Evolutionary conservation across 2,113 vertebrate genomes (phyloP).

Genomic region (Gobiocypris rarus): DNA sequence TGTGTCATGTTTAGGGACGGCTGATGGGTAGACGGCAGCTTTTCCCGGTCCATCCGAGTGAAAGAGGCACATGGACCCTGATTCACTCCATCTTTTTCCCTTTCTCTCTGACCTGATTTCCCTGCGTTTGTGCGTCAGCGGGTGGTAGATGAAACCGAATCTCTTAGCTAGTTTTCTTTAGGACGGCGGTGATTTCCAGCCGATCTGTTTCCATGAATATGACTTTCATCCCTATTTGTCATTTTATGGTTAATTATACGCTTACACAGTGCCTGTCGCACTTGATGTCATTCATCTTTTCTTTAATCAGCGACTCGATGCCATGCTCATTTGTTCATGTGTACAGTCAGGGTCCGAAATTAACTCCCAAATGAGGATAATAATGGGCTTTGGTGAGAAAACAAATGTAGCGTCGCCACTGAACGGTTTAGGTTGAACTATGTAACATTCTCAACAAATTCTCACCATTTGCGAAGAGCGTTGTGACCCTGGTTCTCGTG

Average conservation of each 20-base stretch:
- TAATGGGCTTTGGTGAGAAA: neutral
- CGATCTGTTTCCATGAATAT: constrained; percentile 16
- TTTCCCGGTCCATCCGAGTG: constrained; percentile 61
- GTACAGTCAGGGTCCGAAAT: constrained; percentile 1
- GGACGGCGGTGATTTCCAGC: neutral
- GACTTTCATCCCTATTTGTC: constrained; percentile 45
- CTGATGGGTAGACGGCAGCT: constrained; percentile 66
- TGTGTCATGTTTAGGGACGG: constrained; percentile 76
- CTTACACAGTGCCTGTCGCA: constrained; percentile 8
- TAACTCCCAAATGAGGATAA: neutral
- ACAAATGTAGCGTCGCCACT: neutral
- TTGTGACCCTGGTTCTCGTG: too few species aligned
- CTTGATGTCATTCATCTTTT: constrained; percentile 43
- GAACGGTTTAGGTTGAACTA: neutral
- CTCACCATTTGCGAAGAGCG: too few species aligned
- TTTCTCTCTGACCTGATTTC: constrained; percentile 6
- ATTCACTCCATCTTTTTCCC: constrained; percentile 45
- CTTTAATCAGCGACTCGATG: constrained; percentile 23
- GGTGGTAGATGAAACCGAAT: neutral
- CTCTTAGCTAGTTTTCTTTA: neutral
- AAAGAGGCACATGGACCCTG: constrained; percentile 59
- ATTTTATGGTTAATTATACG: constrained; percentile 35
- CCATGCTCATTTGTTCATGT: constrained; percentile 27
- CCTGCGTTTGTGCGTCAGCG: neutral
- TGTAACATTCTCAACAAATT: too few species aligned